Conservation (phyloP, 2,888 invertebrate genomes). For the Papilio protenor region DNA sequence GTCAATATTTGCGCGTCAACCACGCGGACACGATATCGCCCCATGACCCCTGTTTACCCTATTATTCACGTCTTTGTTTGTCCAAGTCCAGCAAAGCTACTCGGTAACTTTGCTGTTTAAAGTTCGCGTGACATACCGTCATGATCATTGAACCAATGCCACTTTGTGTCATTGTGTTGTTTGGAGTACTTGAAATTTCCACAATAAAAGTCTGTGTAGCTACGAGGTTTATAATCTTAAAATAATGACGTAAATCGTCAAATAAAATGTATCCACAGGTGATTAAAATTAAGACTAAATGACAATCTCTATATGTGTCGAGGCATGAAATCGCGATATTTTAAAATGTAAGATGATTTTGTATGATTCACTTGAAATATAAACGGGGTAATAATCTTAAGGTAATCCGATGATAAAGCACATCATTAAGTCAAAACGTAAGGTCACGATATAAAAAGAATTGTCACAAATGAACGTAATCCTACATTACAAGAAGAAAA, state of each 20-base stretch:
- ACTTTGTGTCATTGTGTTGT: conserved; percentile 57
- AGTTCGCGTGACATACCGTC: conserved; percentile 73
- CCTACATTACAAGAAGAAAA: conserved; percentile 40
- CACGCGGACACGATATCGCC: conserved; percentile 70
- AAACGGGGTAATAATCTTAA: background rate
- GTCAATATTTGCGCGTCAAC: conserved; percentile 75
- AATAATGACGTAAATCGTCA: background rate
- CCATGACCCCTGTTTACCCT: conserved; percentile 66
- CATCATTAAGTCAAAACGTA: background rate
- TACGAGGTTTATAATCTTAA: background rate
- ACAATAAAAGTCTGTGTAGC: conserved; percentile 40
- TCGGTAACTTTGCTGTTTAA: conserved; percentile 56
- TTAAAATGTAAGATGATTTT: background rate
- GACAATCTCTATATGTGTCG: background rate
- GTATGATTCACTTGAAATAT: background rate
- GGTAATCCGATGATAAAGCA: conserved; percentile 8
- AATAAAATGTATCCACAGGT: background rate
- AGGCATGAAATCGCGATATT: background rate
- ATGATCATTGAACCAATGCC: conserved; percentile 65
- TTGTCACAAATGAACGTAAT: conserved; percentile 28
- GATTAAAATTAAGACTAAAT: conserved; percentile 8
- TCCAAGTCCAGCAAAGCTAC: conserved; percentile 52
- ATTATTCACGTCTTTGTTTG: conserved; percentile 78
- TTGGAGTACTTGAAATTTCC: conserved; percentile 53
- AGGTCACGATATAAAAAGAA: conserved; percentile 15